Base-by-base conservation (phyloP, 2,888 invertebrate species). In the Orthosia incerta region DNA sequence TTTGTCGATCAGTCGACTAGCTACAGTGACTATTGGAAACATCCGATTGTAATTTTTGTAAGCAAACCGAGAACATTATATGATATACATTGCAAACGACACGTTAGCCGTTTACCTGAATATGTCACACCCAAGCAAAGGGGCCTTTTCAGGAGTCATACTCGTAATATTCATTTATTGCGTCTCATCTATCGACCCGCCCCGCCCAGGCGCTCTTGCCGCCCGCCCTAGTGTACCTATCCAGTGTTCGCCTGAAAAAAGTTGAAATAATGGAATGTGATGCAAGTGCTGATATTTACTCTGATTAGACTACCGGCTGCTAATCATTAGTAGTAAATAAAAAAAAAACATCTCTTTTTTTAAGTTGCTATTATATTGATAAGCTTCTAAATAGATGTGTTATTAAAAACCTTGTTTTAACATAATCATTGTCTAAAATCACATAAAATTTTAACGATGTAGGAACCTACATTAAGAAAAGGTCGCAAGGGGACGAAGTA, bases 121-220 rank as follows among this genome's bases (percentile, higher is more conserved):
- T n/a, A 45, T 60, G 31, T 15, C 61, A 56, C 39, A 50, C 9
- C 26, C 50, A 56, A 51, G 39, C 26, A 59, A 55, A 66, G 13
- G 2, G 26, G 46, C 26, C 23, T 68, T 56, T 64, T 64, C 39
- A 56, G 56, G 53, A 65, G 61, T 64, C 23, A 56, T 51, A 71
- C 23, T 72, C 65, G 26, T 65, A 72, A 69, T 74, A 74, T 69
- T 80, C 80, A 74, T 61, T 80, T 80, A 75, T 80, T 62, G 61
- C 64, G 78, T 65, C 76, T 74, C 48, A 79, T 65, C 68, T 80
- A 79, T 80, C 78, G 78, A 79, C 68, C 78, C 61, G 45, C 75
- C 67, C 64, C 78, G 48, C 68, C 64, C 68, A 20, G 39, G 53
- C 63, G 51, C 64, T 26, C 20, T 56, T 61, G n/a, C 75, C 75